These are phyloP conservation scores for Perccottus glenii DNA, from an alignment of 2,113 vertebrate genomes.

Conservation along the genomic window DNA sequence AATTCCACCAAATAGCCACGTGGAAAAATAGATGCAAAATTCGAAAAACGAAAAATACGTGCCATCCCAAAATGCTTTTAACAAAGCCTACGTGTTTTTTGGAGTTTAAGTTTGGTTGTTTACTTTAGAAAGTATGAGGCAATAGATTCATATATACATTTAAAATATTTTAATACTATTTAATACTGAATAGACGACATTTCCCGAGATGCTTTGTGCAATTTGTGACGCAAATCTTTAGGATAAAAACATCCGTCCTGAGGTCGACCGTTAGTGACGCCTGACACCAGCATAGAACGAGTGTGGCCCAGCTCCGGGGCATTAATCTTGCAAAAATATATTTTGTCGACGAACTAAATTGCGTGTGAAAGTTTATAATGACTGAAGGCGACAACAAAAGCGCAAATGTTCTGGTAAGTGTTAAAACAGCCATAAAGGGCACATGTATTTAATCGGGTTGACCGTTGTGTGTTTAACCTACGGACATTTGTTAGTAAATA, in stretches of 20 bases:
- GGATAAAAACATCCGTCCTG: constrained; percentile 58
- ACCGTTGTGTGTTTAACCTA: neutral
- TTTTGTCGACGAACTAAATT: neutral
- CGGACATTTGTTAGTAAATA: neutral
- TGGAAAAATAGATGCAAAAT: too few species aligned
- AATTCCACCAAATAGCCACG: too few species aligned
- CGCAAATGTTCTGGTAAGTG: constrained; percentile 75
- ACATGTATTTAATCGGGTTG: neutral
- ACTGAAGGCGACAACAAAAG: constrained; percentile 82
- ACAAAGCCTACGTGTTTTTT: too few species aligned
- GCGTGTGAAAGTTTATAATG: constrained; percentile 49
- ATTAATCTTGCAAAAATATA: neutral
- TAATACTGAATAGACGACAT: constrained; percentile 26
- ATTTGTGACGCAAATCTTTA: constrained; percentile 32
- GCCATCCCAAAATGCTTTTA: too few species aligned
- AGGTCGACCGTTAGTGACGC: constrained; percentile 48
- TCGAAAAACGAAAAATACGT: too few species aligned
- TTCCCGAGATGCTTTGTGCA: constrained; percentile 53
- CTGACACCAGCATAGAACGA: neutral
- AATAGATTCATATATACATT: too few species aligned
- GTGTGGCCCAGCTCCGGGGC: constrained; percentile 3
- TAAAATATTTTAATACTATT: too few species aligned
- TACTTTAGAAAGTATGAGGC: too few species aligned
- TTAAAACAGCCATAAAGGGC: neutral
- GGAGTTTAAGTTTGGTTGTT: too few species aligned